Evolutionary conservation across 1,140 invertebrate genomes (phyloP).

Genomic region (Drosophila bocki): DNA sequence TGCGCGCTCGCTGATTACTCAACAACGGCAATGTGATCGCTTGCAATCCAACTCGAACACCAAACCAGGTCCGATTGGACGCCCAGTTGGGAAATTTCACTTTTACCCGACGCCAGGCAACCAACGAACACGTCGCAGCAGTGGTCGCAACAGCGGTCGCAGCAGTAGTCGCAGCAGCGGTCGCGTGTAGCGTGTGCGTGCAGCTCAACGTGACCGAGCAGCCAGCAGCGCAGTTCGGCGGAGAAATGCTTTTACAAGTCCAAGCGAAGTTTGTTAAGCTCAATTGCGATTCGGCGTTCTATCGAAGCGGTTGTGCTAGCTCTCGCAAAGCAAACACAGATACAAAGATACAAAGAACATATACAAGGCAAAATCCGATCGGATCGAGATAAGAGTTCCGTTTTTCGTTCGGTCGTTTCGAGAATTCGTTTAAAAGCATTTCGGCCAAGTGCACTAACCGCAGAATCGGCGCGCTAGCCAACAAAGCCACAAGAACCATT

Average conservation of each 20-base stretch:
- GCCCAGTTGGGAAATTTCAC: conserved; percentile 63
- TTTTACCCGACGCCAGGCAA: conserved; percentile 45
- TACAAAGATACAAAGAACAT: conserved; percentile 17
- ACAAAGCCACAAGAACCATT: conserved; percentile 27
- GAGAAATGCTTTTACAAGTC: conserved; percentile 81
- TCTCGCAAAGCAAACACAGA: conserved; percentile 34
- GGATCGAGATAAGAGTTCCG: conserved; percentile 41
- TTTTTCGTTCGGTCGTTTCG: conserved; percentile 11
- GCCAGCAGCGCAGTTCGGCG: conserved; percentile 43
- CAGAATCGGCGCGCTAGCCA: conserved; percentile 45
- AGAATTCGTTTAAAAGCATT: conserved; percentile 56
- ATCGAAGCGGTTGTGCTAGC: conserved; percentile 70
- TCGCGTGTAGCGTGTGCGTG: conserved; percentile 75
- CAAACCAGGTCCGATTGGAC: background rate
- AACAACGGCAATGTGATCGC: conserved; percentile 73
- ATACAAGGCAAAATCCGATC: conserved; percentile 10
- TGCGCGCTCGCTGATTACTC: conserved; percentile 68
- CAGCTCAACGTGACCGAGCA: conserved; percentile 71
- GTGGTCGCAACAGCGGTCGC: conserved; percentile 68
- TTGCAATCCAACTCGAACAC: conserved; percentile 43
- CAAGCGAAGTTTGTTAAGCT: conserved; percentile 54
- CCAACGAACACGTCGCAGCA: conserved; percentile 43
- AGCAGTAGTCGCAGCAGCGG: conserved; percentile 48
- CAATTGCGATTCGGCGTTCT: conserved; percentile 78
- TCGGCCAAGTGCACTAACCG: conserved; percentile 43